Base-by-base conservation (phyloP, 2,797 vertebrate genomes). In the Cossypha caffra region DNA sequence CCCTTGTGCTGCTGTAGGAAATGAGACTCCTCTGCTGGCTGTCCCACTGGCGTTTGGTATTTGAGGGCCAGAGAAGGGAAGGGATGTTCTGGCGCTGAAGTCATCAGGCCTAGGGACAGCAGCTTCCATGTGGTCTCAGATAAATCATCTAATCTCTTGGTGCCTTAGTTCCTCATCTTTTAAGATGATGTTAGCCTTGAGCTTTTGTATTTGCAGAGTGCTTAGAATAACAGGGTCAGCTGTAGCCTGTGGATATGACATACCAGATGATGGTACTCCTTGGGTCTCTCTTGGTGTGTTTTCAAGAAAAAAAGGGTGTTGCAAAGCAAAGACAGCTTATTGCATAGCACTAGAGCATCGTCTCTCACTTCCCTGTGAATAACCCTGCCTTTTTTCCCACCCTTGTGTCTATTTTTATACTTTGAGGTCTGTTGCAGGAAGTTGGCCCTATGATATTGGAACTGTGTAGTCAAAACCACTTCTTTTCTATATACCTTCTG, bases 71-170 rank as follows among this genome's bases (percentile, higher is more conserved):
- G 67, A 72, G 82, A 54, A 87, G 42, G 31, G 58, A 7, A 74
- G 54, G 51, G 58, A 48, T 88, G 50, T 71, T 95, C 64, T 83
- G 37, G 19, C 0, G 2, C 31, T 85, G 89, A 91, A 85, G 51
- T 85, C 95, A 82, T 88, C 77, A 68, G 64, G 62, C 62, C 1
- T 4, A 63, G 69, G 76, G 66, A 88, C 52, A 90, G 85, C 82
- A 74, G 54, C 59, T 95, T 89, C 68, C 79, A 14, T 68, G 57
- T 50, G 52, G 61, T 63, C 20, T 83, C 50, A 47, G 79, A 86
- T 72, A 88, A 94, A 74, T 91, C 7, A 33, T 78, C 67, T 38
- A 38, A 86, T 74, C 61, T 43, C 33, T 64, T 31, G 35, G n/a
- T 88, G 57, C 45, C 54, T 90, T 42, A 6, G 0, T 80, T 91